Conservation (phyloP, 2,797 vertebrate genomes). For the Chiloscyllium punctatum region DNA sequence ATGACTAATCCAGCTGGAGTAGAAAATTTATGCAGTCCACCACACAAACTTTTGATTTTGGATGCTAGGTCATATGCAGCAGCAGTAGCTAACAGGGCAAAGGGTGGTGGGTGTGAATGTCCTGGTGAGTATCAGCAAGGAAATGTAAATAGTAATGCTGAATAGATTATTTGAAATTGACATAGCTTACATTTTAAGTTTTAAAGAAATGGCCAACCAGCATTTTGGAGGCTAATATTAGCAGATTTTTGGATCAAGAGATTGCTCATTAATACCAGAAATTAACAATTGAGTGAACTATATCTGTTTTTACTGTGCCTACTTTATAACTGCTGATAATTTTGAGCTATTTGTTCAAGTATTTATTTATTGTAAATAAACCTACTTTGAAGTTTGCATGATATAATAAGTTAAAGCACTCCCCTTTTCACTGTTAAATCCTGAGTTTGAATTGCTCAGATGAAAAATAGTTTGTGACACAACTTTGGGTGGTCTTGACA, state of each 20-base stretch:
- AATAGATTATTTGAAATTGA: background rate
- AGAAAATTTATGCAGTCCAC: slow-evolving; percentile 75
- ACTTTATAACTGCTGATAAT: background rate
- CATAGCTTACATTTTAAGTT: background rate
- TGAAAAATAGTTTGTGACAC: too few species aligned
- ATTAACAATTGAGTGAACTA: background rate
- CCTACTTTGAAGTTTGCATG: background rate
- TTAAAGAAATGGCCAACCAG: background rate
- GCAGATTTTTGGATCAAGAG: background rate
- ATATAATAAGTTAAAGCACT: background rate
- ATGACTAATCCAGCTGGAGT: slow-evolving; percentile 80
- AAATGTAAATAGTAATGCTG: background rate
- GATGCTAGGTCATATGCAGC: slow-evolving; percentile 91
- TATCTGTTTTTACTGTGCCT: background rate
- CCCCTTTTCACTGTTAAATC: background rate
- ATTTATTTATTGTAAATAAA: background rate
- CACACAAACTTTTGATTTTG: slow-evolving; percentile 87
- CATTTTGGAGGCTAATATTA: background rate
- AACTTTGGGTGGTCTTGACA: too few species aligned
- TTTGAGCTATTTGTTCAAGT: background rate
- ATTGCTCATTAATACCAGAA: background rate
- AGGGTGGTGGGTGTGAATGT: slow-evolving; percentile 94
- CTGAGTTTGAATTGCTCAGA: background rate
- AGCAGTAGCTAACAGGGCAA: slow-evolving; percentile 92
- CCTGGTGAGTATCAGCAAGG: slow-evolving; percentile 67